phyloP scores from a whole-genome alignment of 2,888 invertebrate genomes.

The Rhyacophila evoluta region DNA sequence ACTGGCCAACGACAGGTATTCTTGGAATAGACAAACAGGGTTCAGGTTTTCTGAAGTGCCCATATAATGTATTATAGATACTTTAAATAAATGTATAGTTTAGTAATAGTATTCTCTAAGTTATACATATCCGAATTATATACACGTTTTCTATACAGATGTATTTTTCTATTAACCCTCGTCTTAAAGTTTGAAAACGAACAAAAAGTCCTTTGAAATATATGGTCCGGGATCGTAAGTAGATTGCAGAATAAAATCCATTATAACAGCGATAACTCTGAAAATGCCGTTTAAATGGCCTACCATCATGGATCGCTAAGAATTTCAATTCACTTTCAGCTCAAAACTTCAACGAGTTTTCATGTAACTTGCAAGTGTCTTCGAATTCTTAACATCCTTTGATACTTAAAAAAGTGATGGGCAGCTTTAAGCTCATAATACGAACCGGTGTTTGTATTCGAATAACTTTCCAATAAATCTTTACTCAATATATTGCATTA shows the following conservation, averaged over 20 bases:
- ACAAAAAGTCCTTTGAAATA: background rate
- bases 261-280: conserved; percentile 40
- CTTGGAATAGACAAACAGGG: too few relatives aligned
- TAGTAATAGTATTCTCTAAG: too few relatives aligned
- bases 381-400: conserved; percentile 2
- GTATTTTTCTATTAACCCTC: background rate
- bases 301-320: conserved; percentile 37
- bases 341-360: background rate
- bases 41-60: too few relatives aligned
- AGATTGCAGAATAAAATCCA: conserved; percentile 44
- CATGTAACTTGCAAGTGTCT: conserved; percentile 2
- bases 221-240: background rate
- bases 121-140: too few relatives aligned
- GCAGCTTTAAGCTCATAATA: too few relatives aligned
- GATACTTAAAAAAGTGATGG: background rate
- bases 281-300: conserved; percentile 44
- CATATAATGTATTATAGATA: too few relatives aligned
- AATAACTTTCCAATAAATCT: too few relatives aligned
- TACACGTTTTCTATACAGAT: too few relatives aligned
- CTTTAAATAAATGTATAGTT: too few relatives aligned
- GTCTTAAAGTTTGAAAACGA: background rate
- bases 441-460: too few relatives aligned
- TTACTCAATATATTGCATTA: too few relatives aligned
- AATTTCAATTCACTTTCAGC: conserved; percentile 40
- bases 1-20: too few relatives aligned